Evolutionary conservation across 2,113 vertebrate genomes (phyloP), one percentile per base, ranked within the genome.

Genomic region (Neopipo cinnamomea): DNA sequence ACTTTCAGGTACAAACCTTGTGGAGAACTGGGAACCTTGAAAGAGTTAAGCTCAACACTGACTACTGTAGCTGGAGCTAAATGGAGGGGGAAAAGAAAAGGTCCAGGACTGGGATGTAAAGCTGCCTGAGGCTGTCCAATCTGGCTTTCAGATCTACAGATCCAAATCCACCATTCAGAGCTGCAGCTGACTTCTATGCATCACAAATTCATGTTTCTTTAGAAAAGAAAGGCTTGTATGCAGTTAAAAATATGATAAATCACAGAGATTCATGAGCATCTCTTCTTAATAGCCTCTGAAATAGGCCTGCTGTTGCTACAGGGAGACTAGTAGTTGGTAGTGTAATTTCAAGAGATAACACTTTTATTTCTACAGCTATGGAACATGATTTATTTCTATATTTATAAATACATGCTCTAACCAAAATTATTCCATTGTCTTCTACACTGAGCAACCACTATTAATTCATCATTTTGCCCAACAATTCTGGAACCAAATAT

Each of bases 91-190:
- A 3, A 56, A 67, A 66, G 12, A 14, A 71, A 63, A 86, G 21
- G 56, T 71, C 65, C 18, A 75, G 2, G 12, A 8, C 2, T 16
- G 30, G 41, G 24, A 5, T 37, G 9, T 46, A 61, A 76, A 53
- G 52, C 44, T 82, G 53, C 56, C 81, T 78, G 77, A 21, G 70
- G 28, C 49, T 46, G 15, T 49, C 77, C 6, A 2, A 27, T 71
- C 52, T 62, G 46, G 10, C 84, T 89, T 81, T 89, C 65, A 89
- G 33, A 71, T 79, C 75, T 67, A 70, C 66, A 73, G 62, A 73
- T 35, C 63, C 67, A 86, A 83, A 77, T 24, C 46, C 66, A 96
- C 50, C 30, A 46, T 90, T 90, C 33, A 85, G n/a, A 61, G 53
- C 2, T 66, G 63, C 67, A 88, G 25, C 49, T 85, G 88, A 42